These are phyloP conservation scores for Brachyhypopomus occidentalis DNA, from an alignment of 2,113 vertebrate species.

Conservation along the genomic window DNA sequence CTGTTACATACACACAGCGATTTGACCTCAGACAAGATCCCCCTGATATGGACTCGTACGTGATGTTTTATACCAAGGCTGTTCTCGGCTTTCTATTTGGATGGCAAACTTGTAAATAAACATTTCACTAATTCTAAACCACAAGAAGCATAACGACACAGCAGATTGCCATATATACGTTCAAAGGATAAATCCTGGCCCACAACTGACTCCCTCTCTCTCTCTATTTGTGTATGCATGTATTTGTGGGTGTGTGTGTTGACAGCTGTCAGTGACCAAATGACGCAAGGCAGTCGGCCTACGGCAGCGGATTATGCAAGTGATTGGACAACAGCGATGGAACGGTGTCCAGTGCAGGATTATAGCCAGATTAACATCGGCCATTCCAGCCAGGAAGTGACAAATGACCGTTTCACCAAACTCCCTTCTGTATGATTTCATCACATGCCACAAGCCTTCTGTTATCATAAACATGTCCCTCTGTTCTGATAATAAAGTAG, in stretches of 20 bases:
- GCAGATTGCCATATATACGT: background rate
- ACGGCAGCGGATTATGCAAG: constrained; percentile 78
- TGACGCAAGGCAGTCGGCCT: constrained; percentile 72
- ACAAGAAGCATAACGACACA: constrained; percentile 16
- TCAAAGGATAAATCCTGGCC: constrained; percentile 21
- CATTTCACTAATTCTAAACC: background rate
- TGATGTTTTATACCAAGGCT: background rate
- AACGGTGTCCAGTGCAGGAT: constrained; percentile 52
- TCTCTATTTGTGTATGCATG: constrained; percentile 2
- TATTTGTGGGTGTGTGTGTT: constrained; percentile 56
- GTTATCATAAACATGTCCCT: constrained; percentile 32
- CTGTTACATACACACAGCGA: background rate
- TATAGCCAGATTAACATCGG: constrained; percentile 68
- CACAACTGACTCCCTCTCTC: constrained; percentile 31
- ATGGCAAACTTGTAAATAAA: background rate
- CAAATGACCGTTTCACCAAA: constrained; percentile 58
- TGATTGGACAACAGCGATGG: constrained; percentile 64
- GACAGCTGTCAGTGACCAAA: constrained; percentile 77
- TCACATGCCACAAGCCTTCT: constrained; percentile 26
- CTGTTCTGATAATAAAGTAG: constrained; percentile 3
- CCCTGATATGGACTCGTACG: background rate
- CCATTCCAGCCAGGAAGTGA: constrained; percentile 54
- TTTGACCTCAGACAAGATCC: background rate
- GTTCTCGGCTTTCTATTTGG: constrained; percentile 1
- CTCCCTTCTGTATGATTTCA: constrained; percentile 51